These are phyloP conservation scores for Illadopsis cleaveri DNA, from an alignment of 2,113 vertebrate genomes.

Conservation along the genomic window DNA sequence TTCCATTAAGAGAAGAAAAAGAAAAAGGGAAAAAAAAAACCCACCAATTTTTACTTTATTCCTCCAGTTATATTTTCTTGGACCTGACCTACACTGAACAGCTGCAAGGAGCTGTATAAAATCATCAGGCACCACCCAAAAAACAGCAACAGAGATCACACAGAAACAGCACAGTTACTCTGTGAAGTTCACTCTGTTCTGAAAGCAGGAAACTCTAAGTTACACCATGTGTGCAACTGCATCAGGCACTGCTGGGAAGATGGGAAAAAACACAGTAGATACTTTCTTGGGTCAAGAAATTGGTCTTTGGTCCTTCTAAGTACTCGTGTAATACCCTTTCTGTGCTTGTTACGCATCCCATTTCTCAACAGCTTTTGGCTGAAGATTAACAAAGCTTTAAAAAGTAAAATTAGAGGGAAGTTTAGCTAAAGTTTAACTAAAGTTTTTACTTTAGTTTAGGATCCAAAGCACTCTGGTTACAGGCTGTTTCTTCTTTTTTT, in stretches of 20 bases:
- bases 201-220: background rate
- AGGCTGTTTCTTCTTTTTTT: background rate
- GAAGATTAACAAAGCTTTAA: background rate
- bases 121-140: background rate
- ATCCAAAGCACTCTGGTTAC: background rate
- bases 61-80: background rate
- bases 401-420: background rate
- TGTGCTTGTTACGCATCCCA: background rate
- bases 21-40: background rate
- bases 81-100: background rate
- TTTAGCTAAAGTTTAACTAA: background rate
- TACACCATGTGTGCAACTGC: accelerated
- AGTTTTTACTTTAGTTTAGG: background rate
- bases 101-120: background rate
- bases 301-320: background rate
- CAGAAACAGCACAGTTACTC: accelerated
- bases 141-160: accelerated
- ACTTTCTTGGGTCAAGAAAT: background rate
- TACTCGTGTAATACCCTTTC: background rate
- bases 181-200: background rate
- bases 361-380: background rate
- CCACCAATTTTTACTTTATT: background rate
- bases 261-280: background rate
- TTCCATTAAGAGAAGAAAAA: no score
- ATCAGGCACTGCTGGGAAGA: background rate